Evolutionary conservation across 2,113 vertebrate species (phyloP).

Genomic region (Ophthalmotilapia sp.): DNA sequence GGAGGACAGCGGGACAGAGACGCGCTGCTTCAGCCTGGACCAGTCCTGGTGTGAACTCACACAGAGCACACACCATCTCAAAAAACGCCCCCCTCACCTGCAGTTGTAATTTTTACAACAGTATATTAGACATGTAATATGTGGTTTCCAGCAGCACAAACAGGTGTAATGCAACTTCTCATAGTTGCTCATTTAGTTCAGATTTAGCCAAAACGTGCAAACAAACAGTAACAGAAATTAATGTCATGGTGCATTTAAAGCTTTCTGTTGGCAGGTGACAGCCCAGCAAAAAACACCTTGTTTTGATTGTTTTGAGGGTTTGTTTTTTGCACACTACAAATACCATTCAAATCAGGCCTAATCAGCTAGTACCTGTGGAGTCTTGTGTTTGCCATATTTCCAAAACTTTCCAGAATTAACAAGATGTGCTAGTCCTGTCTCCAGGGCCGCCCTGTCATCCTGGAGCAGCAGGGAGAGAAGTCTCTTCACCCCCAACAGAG

Average conservation of each 20-base stretch:
- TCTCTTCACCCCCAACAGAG: conserved; percentile 88
- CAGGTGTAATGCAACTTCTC: neutral
- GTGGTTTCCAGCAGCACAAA: neutral
- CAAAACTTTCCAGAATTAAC: conserved; percentile 87
- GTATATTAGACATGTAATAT: neutral
- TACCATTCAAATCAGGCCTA: neutral
- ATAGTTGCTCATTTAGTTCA: neutral
- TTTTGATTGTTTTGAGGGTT: neutral
- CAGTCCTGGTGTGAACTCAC: conserved; percentile 76
- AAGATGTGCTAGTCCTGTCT: conserved; percentile 74
- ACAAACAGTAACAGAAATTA: neutral
- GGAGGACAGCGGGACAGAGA: conserved; percentile 83
- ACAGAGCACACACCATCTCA: conserved; percentile 83
- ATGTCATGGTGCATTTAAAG: neutral
- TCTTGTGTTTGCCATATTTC: conserved; percentile 90
- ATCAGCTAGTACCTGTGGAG: conserved; percentile 78
- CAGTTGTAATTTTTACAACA: neutral
- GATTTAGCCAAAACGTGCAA: neutral
- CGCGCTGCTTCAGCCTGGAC: conserved; percentile 78
- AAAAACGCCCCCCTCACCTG: conserved; percentile 93
- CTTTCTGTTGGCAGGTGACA: neutral
- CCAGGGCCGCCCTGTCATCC: conserved; percentile 72
- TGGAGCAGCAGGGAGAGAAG: conserved; percentile 79
- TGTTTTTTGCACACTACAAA: neutral
- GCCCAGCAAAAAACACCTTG: neutral